Conservation (phyloP, 2,888 invertebrate species). For the Cantharis nigra region DNA sequence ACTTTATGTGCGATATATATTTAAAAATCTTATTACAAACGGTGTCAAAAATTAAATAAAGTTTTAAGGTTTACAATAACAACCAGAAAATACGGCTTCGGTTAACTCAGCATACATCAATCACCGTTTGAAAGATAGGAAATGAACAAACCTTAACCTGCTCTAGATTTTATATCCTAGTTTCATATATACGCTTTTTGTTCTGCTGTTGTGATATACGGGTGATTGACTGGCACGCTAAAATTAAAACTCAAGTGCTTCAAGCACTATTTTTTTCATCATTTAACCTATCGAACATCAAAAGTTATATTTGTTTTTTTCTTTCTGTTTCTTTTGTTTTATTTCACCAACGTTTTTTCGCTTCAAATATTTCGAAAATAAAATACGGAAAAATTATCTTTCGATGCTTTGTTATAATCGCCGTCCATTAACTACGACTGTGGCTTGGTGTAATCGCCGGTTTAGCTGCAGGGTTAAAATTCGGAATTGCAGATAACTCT, state of each 20-base stretch:
- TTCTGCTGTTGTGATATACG: slow-evolving; percentile 34
- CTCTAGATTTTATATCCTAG: slow-evolving; percentile 48
- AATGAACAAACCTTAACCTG: slow-evolving; percentile 54
- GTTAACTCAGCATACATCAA: slow-evolving; percentile 50
- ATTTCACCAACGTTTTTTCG: not conserved
- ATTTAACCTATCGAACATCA: slow-evolving; percentile 1
- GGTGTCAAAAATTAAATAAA: not conserved
- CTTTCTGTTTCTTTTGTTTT: not conserved
- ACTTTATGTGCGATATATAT: not conserved
- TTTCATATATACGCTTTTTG: slow-evolving; percentile 39
- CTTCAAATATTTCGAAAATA: not conserved
- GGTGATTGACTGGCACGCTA: slow-evolving; percentile 39
- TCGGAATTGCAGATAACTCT: too few relatives aligned
- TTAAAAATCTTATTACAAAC: not conserved
- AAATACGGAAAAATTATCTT: not conserved
- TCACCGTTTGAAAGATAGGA: slow-evolving; percentile 56
- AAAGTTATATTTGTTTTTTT: slow-evolving; percentile 12
- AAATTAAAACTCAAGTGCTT: slow-evolving; percentile 24
- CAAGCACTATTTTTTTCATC: slow-evolving; percentile 10
- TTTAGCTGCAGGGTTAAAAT: too few relatives aligned
- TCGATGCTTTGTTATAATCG: too few relatives aligned
- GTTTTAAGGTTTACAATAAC: not conserved
- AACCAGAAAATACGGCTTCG: not conserved
- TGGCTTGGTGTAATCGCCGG: too few relatives aligned
- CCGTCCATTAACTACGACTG: too few relatives aligned